Evolutionary conservation across 2,797 vertebrate genomes (phyloP).

Genomic region (Sphenopsis melanotis): DNA sequence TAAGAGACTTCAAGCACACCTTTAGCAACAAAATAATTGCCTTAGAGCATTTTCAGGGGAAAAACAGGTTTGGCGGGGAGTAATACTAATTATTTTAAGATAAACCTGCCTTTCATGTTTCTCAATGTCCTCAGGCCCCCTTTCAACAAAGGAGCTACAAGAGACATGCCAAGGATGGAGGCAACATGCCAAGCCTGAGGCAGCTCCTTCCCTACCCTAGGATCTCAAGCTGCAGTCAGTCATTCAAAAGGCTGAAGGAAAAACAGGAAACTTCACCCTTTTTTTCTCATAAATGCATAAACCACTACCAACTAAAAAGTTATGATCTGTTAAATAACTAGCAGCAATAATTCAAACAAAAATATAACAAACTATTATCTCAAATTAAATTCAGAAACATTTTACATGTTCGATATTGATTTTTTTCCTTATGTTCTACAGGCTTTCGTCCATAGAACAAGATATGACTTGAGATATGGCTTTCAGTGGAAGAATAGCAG

Average conservation of each 20-base stretch:
- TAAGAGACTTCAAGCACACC: neutral
- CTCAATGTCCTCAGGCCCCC: neutral
- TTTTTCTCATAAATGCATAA: neutral
- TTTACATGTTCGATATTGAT: neutral
- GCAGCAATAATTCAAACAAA: neutral
- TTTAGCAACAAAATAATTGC: neutral
- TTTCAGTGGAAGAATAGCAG: neutral
- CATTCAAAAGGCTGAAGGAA: neutral
- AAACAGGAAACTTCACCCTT: neutral
- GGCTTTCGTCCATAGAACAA: neutral
- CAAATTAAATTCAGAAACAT: neutral
- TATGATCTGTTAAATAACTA: neutral
- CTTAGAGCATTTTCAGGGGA: neutral
- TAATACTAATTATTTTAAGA: neutral
- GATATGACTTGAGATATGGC: neutral
- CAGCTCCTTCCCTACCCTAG: neutral
- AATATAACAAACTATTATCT: neutral
- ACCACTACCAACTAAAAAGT: neutral
- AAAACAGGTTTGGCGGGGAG: neutral
- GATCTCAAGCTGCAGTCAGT: neutral
- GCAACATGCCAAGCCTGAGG: neutral
- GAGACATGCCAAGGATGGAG: neutral
- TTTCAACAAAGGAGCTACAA: neutral
- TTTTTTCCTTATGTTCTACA: neutral
- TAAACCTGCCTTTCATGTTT: neutral